These are phyloP conservation scores for Ryuthela nishihirai DNA, from an alignment of 2,888 invertebrate genomes.

Conservation along the genomic window DNA sequence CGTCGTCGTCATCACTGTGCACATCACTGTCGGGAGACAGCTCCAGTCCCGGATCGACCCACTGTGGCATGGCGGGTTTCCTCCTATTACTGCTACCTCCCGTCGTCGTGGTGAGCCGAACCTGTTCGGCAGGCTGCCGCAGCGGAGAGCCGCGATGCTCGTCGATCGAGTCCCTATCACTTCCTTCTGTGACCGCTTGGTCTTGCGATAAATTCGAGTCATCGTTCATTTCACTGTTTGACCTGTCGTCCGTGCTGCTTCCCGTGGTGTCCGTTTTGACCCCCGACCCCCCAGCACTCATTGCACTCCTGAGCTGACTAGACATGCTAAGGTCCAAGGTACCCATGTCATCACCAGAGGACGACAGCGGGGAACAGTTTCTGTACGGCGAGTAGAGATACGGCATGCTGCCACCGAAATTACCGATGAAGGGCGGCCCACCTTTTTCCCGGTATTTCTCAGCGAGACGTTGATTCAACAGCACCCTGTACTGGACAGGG, in stretches of 20 bases:
- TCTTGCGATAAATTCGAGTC: constrained; percentile 62
- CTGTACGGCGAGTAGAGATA: constrained; percentile 35
- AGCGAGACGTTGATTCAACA: constrained; percentile 81
- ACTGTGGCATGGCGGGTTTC: constrained; percentile 94
- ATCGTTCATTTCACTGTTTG: constrained; percentile 67
- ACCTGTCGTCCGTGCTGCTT: constrained; percentile 72
- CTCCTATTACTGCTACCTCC: constrained; percentile 56
- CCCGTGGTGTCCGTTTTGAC: constrained; percentile 57
- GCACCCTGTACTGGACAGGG: constrained; percentile 82
- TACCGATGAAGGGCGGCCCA: constrained; percentile 15
- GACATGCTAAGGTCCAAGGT: constrained; percentile 67
- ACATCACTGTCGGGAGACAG: constrained; percentile 46
- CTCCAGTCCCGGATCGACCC: constrained; percentile 81
- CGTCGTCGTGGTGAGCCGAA: not conserved
- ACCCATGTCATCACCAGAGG: constrained; percentile 42
- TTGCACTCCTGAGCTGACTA: constrained; percentile 39
- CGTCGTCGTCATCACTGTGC: constrained; percentile 48
- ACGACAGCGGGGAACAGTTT: constrained; percentile 41
- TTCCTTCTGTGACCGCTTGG: constrained; percentile 51
- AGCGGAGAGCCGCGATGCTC: constrained; percentile 8
- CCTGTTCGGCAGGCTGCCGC: constrained; percentile 7
- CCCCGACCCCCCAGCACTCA: constrained; percentile 11
- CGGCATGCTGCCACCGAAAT: constrained; percentile 16
- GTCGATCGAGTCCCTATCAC: constrained; percentile 34
- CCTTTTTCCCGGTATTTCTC: constrained; percentile 53